Base-by-base conservation (phyloP, 92 coral and sea anemone genomes). In the Epizoanthus illoricatus region DNA sequence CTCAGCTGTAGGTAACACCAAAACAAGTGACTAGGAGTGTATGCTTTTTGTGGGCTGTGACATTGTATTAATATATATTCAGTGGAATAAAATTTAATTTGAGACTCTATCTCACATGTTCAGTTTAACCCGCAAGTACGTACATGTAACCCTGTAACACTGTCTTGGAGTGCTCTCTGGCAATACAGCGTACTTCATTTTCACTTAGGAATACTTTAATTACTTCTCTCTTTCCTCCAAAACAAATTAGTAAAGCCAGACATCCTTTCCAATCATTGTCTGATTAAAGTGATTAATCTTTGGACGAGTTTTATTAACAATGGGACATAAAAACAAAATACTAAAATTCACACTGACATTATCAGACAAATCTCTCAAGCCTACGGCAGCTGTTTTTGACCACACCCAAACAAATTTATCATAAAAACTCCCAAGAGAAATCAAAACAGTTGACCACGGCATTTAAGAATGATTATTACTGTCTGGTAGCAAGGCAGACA, bases 391-490 rank as follows among this genome's bases (percentile, higher is more conserved):
- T 68, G 42, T 5, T 39, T 39, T 17, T 68, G 9, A 43, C 63
- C 79, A 73, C 79, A 55, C 79, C 79, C 79, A 52, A 55, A 16
- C 41, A 54, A 45, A 39, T 42, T 42, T 19, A 55, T 60, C 72
- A 68, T 6, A 68, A 13, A 68, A 41, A 13, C 43, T 0, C 15
- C 10, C 20, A 68, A 68, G n/a, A 7, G 7, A 68, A 33, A 33
- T 12, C 19, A 39, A 68, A 68, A 39, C 49, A 68, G 42, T 19
- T 11, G 11, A 33, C 11, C 10, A 17, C 45, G 39, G 16, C 28
- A 68, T 33, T 68, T 5, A 68, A 68, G 21, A 19, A 64, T 64
- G 3, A 65, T 65, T 65, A 8, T 24, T 19, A 65, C 49, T 39
- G 49, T 19, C 33, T 68, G 72, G 16, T 39, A 68, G 21, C 18